Percentiles rank a stretch among this genome's conserved stretches.
phyloP scores from a whole-genome alignment of 2,113 vertebrate species.

The Columbina picui region DNA sequence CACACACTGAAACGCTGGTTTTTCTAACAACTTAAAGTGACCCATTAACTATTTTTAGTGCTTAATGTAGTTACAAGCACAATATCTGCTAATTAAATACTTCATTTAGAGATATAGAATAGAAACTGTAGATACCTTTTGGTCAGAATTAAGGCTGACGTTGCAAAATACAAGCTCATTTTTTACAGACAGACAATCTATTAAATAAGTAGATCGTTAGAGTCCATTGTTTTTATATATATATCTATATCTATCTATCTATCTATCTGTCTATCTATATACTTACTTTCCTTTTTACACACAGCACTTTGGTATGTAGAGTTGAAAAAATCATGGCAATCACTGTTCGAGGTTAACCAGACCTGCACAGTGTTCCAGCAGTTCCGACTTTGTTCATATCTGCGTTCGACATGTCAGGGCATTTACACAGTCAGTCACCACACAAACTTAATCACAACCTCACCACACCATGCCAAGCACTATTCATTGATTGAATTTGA shows the following conservation, averaged over 20 bases:
- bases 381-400: not conserved
- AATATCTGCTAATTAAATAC: not conserved
- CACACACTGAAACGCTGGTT: not conserved
- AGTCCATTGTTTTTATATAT: not conserved
- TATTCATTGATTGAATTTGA: not conserved
- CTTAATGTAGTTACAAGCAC: not conserved
- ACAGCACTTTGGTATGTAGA: not conserved
- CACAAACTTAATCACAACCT: not conserved
- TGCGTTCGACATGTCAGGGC: not conserved
- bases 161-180: not conserved
- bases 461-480: not conserved
- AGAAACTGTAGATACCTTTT: not conserved
- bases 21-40: not conserved
- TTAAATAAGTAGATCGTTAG: not conserved
- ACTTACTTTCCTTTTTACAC: not conserved
- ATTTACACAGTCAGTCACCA: not conserved
- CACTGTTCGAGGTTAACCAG: not conserved
- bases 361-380: not conserved
- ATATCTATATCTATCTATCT: too few relatives aligned
- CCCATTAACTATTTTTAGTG: not conserved
- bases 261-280: accelerated
- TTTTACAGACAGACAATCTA: not conserved
- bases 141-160: not conserved
- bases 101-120: not conserved
- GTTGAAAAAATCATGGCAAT: not conserved